Base-by-base conservation (phyloP, 2,888 invertebrate species). In the Lordiphosa fenestrarum region DNA sequence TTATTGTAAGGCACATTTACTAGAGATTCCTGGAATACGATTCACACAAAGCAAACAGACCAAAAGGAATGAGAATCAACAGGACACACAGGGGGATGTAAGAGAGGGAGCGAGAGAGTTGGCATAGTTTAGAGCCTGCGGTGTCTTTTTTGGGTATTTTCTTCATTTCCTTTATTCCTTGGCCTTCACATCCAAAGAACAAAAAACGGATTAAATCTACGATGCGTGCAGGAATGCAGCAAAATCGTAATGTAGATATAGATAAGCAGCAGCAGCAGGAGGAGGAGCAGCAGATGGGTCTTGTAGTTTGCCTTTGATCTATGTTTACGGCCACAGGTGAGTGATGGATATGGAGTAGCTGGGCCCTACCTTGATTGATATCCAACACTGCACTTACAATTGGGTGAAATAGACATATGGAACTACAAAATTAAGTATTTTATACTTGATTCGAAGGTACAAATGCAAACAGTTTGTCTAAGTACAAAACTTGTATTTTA, bases 201-300 rank as follows among this genome's bases (percentile, higher is more conserved):
- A 73, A 73, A 73, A 73, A 73, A 65, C 63, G 71, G 66, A 71
- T 74, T 74, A 69, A 62, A 62, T 64, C 52, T 57, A 46, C 44
- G 53, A 42, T 65, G 65, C 71, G 72, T 74, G 67, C 63, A 61
- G 68, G 65, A 61, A 71, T 70, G 74, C 72, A 53, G 42, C 56
- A 12, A 7, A 42, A 7, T 12, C 10, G 35, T 13, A n/a, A 3
- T n/a, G 38, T 19, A 19, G 30, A 7, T 12, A 21, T 9, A 13
- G 15, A 48, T 36, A 37, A 48, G 48, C 35, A n/a, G 35, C 35
- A n/a, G 35, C 36, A 2, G 12, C 1, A 6, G 10, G 10, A 36
- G 12, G 13, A 46, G n/a, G 5, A 9, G 46, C 23, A 23, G 25
- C 37, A 53, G 50, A 19, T 7, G 12, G 2, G 42, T 21, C 23